phyloP scores from a whole-genome alignment of 1,140 invertebrate genomes.

The Aphelenchoides fujianensis region DNA sequence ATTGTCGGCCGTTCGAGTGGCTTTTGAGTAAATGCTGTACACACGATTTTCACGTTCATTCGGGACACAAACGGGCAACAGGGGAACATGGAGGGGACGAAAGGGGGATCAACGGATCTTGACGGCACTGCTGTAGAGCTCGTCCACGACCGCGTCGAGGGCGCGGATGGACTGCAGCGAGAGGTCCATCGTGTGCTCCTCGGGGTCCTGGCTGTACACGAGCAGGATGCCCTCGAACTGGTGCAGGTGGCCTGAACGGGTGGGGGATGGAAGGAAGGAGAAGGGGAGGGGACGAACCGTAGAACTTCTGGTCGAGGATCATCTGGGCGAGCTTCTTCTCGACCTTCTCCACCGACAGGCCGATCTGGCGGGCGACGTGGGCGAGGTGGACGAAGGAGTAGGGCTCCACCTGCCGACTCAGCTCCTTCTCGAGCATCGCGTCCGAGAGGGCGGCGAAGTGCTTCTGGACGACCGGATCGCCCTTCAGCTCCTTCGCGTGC shows the following conservation, averaged over 20 bases:
- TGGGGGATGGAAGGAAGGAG: slow-evolving; percentile 19
- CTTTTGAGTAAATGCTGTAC: too few relatives aligned
- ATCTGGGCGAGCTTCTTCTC: slow-evolving; percentile 99
- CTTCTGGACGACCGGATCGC: slow-evolving; percentile 91
- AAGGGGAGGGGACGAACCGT: slow-evolving; percentile 59
- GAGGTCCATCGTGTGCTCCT: background rate
- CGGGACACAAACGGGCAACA: background rate
- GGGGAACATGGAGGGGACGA: background rate
- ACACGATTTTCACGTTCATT: background rate
- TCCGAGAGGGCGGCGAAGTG: slow-evolving; percentile 94
- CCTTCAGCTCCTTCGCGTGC: slow-evolving; percentile 83
- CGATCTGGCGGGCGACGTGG: slow-evolving; percentile 80
- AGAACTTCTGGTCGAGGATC: slow-evolving; percentile 96
- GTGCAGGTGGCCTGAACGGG: slow-evolving; percentile 88
- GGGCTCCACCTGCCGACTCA: slow-evolving; percentile 95
- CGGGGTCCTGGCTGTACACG: slow-evolving; percentile 78
- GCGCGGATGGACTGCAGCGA: background rate
- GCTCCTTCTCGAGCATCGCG: slow-evolving; percentile 96
- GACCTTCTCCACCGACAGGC: slow-evolving; percentile 69
- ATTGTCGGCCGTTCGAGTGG: too few relatives aligned
- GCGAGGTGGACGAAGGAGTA: slow-evolving; percentile 87
- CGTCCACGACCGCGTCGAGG: background rate
- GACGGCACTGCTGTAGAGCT: background rate
- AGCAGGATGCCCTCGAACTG: slow-evolving; percentile 94
- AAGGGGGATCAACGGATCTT: background rate